These are phyloP conservation scores for Ylistrum balloti DNA, from an alignment of 1,140 invertebrate genomes.

Conservation along the genomic window DNA sequence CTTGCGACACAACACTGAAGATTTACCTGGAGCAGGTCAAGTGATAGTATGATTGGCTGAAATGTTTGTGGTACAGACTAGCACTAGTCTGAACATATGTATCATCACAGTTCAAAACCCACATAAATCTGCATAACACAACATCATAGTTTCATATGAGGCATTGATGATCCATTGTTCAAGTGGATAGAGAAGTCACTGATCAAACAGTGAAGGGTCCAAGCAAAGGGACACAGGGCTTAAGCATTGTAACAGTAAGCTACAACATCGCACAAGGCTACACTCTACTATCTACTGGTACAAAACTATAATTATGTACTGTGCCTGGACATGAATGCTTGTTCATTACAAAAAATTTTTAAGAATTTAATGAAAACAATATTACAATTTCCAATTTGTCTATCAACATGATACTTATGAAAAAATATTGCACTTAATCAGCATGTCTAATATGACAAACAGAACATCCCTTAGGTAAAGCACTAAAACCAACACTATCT, in stretches of 20 bases:
- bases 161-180: no score
- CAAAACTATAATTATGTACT: no score
- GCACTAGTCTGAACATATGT: neutral
- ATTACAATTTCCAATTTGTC: neutral
- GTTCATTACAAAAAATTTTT: neutral
- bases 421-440: neutral
- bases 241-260: neutral
- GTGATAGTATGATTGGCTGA: neutral
- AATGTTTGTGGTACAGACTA: neutral
- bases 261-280: neutral
- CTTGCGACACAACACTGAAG: no score
- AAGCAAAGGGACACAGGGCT: neutral
- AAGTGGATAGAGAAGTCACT: no score
- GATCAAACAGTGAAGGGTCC: neutral
- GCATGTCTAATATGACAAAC: neutral
- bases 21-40: no score
- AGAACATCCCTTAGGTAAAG: conserved; percentile 3
- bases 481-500: conserved; percentile 33
- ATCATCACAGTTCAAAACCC: neutral
- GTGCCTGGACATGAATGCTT: neutral
- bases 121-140: neutral
- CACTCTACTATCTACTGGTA: neutral
- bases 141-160: no score
- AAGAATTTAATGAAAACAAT: neutral
- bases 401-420: neutral